A percentile compares a stretch with the other conserved stretches of the same genome.
phyloP scores from a whole-genome alignment of 2,888 invertebrate genomes.

The Amphipoea lucens region DNA sequence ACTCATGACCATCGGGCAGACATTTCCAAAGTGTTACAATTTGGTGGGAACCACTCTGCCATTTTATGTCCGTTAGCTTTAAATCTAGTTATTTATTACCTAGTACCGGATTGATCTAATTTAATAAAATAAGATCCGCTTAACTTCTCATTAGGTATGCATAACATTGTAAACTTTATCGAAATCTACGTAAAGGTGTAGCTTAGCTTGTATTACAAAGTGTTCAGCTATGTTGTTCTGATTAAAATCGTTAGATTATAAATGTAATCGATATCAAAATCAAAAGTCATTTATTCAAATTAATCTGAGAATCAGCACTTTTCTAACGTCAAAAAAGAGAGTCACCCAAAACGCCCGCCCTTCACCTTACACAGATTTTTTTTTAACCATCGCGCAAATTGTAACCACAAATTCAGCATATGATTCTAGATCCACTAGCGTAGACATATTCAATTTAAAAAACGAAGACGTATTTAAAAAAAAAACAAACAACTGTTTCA shows the following conservation, averaged over 20 bases:
- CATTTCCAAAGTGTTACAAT: slow-evolving; percentile 14
- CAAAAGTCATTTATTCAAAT: too few relatives aligned
- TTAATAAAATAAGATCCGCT: slow-evolving; percentile 54
- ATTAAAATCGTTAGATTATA: background rate
- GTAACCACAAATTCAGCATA: too few relatives aligned
- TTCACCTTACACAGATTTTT: background rate
- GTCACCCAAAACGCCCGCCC: too few relatives aligned
- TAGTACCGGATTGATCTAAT: slow-evolving; percentile 34
- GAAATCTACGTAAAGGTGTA: slow-evolving; percentile 35
- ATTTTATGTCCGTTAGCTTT: slow-evolving; percentile 19
- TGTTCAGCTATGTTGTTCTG: background rate
- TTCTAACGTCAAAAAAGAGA: too few relatives aligned
- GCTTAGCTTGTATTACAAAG: slow-evolving; percentile 33
- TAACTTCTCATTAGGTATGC: slow-evolving; percentile 48
- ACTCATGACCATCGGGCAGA: background rate
- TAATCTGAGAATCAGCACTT: too few relatives aligned
- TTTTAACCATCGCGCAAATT: background rate
- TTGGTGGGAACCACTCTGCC: slow-evolving; percentile 31
- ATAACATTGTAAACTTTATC: slow-evolving; percentile 44
- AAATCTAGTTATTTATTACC: slow-evolving; percentile 40
- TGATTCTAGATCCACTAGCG: too few relatives aligned
- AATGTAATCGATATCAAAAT: background rate
- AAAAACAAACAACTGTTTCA: too few relatives aligned
- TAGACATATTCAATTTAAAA: too few relatives aligned
- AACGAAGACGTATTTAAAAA: too few relatives aligned